A percentile compares a stretch with the other conserved stretches of the same genome.
phyloP scores from a whole-genome alignment of 2,113 vertebrate species.

The Chloropsis cyanopogon region DNA sequence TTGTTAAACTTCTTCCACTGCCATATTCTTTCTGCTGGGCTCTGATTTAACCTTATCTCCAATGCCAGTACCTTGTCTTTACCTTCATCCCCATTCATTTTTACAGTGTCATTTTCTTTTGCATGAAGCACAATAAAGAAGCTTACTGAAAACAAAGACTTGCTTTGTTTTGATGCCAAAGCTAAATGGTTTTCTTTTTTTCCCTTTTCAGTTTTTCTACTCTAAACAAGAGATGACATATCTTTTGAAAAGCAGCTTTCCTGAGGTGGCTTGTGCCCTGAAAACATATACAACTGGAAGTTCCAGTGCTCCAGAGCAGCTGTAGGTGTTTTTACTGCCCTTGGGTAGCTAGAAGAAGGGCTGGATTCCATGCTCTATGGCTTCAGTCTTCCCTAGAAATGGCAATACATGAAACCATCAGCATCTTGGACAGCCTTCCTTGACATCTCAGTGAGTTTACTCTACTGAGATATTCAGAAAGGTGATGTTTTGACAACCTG shows the following conservation, averaged over 20 bases:
- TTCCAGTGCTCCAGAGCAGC: background rate
- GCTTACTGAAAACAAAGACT: background rate
- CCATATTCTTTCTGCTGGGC: background rate
- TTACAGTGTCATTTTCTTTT: background rate
- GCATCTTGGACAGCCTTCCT: background rate
- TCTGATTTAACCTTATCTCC: background rate
- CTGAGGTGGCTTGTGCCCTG: background rate
- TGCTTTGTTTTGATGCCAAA: slow-evolving; percentile 10
- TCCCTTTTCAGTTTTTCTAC: background rate
- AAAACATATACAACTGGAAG: background rate
- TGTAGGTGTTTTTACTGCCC: background rate
- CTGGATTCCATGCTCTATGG: background rate
- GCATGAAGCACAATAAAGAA: background rate
- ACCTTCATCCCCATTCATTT: background rate
- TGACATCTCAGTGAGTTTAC: background rate
- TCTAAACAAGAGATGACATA: background rate
- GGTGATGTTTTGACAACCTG: background rate
- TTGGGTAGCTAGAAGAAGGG: background rate
- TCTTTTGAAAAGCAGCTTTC: slow-evolving; percentile 18
- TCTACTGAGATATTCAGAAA: background rate
- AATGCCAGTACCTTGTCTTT: background rate
- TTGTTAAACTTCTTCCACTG: slow-evolving; percentile 28
- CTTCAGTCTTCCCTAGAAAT: slow-evolving; percentile 16
- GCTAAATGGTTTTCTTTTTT: background rate
- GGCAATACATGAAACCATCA: background rate